Base-by-base conservation (phyloP, 2,113 vertebrate species). In the Xyrauchen texanus region DNA sequence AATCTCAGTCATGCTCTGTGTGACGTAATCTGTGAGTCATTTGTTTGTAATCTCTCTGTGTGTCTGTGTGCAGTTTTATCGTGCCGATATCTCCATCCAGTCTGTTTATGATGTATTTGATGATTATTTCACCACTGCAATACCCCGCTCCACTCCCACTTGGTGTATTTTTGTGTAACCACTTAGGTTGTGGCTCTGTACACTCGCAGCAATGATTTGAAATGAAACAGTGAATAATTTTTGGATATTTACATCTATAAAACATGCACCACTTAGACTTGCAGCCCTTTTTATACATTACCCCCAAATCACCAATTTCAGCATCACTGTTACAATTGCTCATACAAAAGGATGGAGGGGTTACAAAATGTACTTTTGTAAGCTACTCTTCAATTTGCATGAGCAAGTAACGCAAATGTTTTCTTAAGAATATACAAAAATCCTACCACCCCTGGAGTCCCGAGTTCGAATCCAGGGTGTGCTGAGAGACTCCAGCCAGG, bases 1-100 rank as follows among this genome's bases (percentile, higher is more conserved):
- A 78, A 70, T 76, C 76, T 78, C 79, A 81, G 69, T 84, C 65
- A 62, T 84, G 64, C 70, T 79, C 83, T 75, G 46, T 81, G 71
- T 84, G 76, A 67, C 61, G 66, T 78, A 66, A 81, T 78, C 76
- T 81, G 64, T 78, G 70, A 70, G 61, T 81, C 79, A 81, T 84
- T 66, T 84, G 65, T 79, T 76, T 75, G 82, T 84, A 70, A 84
- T 81, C 51, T 58, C 51, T 81, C 64, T 21, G n/a, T 60, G 12
- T 67, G 21, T 51, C 69, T 60, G 64, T 13, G 34, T 68, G 68
- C 45, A 57, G 13, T 83, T 47, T 72, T 71, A 51, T 6, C 61
- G 13, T 67, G 13, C 72, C 61, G 86, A 69, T 82, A 2, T 58
- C 34, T 65, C 15, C 15, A 44, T 66, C 60, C 47, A n/a, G 11